phyloP scores from a whole-genome alignment of 35 echinoderm and acorn worm genomes.

The Patiria miniata region DNA sequence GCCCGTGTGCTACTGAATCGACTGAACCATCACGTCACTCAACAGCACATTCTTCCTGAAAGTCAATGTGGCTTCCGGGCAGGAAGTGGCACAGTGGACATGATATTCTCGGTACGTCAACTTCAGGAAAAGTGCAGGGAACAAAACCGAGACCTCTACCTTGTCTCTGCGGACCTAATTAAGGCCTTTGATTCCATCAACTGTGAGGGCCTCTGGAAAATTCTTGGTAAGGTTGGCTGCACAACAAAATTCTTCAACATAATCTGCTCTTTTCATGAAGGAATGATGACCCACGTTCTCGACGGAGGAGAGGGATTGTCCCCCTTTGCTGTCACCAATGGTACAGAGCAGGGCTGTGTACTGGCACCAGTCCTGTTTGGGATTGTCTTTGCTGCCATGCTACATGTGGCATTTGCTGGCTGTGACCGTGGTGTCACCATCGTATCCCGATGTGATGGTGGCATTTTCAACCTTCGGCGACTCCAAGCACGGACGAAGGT shows the following conservation, averaged over 20 bases:
- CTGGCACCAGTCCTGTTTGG: slow-evolving; percentile 13
- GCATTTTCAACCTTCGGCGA: too few species aligned
- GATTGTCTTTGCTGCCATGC: background rate
- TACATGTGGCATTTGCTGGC: slow-evolving; percentile 15
- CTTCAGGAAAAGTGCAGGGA: slow-evolving; percentile 34
- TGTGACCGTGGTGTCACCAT: background rate
- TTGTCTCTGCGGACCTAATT: too few species aligned
- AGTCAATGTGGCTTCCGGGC: too few species aligned
- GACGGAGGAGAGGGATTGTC: slow-evolving; percentile 27
- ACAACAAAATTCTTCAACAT: slow-evolving; percentile 28
- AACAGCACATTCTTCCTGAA: too few species aligned
- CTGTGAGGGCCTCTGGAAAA: slow-evolving; percentile 23
- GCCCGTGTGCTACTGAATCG: too few species aligned
- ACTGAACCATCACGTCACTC: too few species aligned
- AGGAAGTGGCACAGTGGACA: too few species aligned
- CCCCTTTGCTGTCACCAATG: slow-evolving; percentile 22
- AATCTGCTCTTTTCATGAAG: slow-evolving; percentile 3
- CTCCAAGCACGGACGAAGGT: slow-evolving; percentile 8
- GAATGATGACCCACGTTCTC: slow-evolving; percentile 23
- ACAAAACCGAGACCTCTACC: background rate
- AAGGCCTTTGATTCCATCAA: slow-evolving; percentile 41
- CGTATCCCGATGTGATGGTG: slow-evolving; percentile 4
- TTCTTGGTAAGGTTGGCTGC: slow-evolving; percentile 27
- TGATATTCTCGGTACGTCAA: too few species aligned
- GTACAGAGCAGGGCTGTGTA: slow-evolving; percentile 31